These are phyloP conservation scores for Galagoides demidoff DNA, from an alignment of 2,797 vertebrate species.

Conservation along the genomic window DNA sequence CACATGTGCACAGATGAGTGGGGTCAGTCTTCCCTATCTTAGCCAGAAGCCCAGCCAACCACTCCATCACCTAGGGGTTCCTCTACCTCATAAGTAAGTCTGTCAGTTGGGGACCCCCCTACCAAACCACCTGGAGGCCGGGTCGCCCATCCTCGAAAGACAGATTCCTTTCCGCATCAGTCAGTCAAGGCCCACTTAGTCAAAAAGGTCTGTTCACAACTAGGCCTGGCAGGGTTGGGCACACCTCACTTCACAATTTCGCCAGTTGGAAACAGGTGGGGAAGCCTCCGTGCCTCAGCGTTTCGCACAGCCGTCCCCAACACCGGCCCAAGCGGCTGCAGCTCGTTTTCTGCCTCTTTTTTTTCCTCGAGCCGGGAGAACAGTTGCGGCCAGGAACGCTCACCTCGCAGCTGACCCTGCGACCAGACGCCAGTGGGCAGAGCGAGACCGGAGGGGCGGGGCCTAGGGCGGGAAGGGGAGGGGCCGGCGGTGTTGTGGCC, in stretches of 20 bases:
- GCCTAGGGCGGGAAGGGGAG: not conserved
- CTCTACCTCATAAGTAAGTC: not conserved
- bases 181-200: not conserved
- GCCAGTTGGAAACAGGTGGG: not conserved
- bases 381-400: accelerated
- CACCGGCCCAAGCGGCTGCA: not conserved
- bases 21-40: not conserved
- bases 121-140: not conserved
- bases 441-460: not conserved
- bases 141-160: not conserved
- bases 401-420: accelerated
- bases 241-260: not conserved
- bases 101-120: not conserved
- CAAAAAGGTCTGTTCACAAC: not conserved
- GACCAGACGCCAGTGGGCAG: not conserved
- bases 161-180: not conserved
- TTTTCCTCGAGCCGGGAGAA: not conserved
- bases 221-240: not conserved
- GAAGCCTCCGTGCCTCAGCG: not conserved
- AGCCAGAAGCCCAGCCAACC: not conserved
- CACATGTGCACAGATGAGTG: not conserved
- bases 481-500: not conserved
- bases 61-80: not conserved
- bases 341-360: not conserved
- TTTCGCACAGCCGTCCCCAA: not conserved